Conservation (phyloP, 2,113 vertebrate genomes). For the Chamaetylas fuelleborni region DNA sequence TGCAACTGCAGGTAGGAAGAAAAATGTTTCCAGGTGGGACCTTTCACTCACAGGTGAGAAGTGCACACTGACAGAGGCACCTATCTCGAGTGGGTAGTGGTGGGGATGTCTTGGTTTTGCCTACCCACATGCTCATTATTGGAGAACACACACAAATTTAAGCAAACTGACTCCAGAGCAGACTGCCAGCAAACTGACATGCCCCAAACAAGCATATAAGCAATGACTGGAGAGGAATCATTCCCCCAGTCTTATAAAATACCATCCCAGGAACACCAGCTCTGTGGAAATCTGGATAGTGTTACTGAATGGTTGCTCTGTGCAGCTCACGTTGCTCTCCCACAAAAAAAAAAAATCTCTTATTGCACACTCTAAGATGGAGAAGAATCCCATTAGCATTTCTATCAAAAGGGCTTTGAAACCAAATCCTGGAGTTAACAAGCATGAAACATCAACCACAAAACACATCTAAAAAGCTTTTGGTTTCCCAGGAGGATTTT, state of each 20-base stretch:
- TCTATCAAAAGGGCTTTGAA: constrained; percentile 31
- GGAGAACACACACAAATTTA: neutral
- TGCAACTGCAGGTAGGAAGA: neutral
- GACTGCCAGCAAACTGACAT: neutral
- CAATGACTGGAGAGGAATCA: neutral
- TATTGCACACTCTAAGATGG: neutral
- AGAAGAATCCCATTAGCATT: neutral
- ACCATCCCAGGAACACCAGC: neutral
- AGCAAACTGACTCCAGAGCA: neutral
- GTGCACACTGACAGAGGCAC: neutral
- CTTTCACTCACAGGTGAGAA: neutral
- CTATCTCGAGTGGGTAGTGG: neutral
- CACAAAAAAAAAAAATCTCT: neutral
- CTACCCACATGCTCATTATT: neutral
- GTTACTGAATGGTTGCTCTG: neutral
- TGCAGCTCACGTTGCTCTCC: neutral
- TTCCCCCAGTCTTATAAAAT: neutral
- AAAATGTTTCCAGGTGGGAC: neutral
- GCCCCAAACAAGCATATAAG: neutral
- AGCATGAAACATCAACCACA: constrained; percentile 34
- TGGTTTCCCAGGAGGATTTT: neutral
- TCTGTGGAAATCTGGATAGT: neutral
- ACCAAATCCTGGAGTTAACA: constrained; percentile 26
- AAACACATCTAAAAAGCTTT: constrained; percentile 33
- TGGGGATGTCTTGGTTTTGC: neutral